Conservation (phyloP, 1,140 invertebrate genomes). For the Drosophila lini region DNA sequence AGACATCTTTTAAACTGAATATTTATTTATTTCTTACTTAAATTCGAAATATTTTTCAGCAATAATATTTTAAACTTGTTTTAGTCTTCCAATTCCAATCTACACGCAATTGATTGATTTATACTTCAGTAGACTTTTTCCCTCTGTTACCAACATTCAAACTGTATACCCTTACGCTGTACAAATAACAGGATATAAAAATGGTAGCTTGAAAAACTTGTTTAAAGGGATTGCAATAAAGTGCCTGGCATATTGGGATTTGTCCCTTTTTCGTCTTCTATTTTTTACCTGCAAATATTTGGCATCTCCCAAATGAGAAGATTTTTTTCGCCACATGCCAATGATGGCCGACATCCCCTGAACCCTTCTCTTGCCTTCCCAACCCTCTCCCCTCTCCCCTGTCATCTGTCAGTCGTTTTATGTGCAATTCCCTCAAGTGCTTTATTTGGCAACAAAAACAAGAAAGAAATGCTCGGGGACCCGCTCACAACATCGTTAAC, state of each 20-base stretch:
- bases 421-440: constrained; percentile 82
- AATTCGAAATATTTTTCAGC: too few relatives aligned
- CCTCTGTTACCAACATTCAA: not conserved
- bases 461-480: constrained; percentile 16
- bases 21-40: too few relatives aligned
- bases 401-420: constrained; percentile 67
- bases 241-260: constrained; percentile 80
- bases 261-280: constrained; percentile 63
- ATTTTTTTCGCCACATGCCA: constrained; percentile 77
- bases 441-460: constrained; percentile 68
- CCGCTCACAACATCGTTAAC: constrained; percentile 66
- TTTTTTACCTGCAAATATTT: constrained; percentile 75
- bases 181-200: not conserved
- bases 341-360: constrained; percentile 50
- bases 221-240: constrained; percentile 83
- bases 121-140: too few relatives aligned
- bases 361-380: constrained; percentile 13
- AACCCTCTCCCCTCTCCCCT: constrained; percentile 6
- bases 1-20: too few relatives aligned
- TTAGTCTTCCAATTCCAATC: too few relatives aligned
- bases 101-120: too few relatives aligned
- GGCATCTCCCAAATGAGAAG: constrained; percentile 73
- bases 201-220: constrained; percentile 55
- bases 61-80: too few relatives aligned
- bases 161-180: not conserved